phyloP scores from a whole-genome alignment of 2,113 vertebrate genomes.

The Muntiacus reevesi region DNA sequence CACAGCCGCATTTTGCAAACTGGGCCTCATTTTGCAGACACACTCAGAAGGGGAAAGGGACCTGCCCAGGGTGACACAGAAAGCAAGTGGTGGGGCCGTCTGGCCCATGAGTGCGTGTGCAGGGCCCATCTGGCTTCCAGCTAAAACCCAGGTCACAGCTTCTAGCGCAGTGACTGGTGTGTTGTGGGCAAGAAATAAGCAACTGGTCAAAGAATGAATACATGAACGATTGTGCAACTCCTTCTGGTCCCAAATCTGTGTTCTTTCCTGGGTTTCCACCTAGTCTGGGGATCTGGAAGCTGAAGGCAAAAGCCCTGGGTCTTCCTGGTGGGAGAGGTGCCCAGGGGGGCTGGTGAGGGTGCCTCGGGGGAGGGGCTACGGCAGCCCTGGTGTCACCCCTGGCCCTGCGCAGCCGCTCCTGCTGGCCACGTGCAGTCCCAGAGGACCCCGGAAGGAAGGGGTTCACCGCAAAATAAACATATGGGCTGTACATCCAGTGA shows the following conservation, averaged over 20 bases:
- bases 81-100: neutral
- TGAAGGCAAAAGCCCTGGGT: neutral
- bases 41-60: neutral
- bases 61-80: neutral
- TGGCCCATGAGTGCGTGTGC: neutral
- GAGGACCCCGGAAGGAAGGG: slow-evolving; percentile 67
- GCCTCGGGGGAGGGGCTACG: neutral
- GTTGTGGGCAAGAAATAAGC: neutral
- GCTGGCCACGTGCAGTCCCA: slow-evolving; percentile 60
- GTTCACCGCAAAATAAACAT: slow-evolving; percentile 81
- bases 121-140: neutral
- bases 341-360: neutral
- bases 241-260: neutral
- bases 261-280: neutral
- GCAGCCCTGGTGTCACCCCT: neutral
- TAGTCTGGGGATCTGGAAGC: neutral
- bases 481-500: slow-evolving; percentile 80
- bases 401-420: neutral
- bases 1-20: neutral
- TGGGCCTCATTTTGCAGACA: neutral
- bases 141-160: neutral
- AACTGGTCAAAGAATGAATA: neutral
- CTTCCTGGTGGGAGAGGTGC: neutral
- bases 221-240: neutral
- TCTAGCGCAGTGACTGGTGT: neutral